Conservation (phyloP, 1,140 invertebrate species). For the Pentalonia nigronervosa region DNA sequence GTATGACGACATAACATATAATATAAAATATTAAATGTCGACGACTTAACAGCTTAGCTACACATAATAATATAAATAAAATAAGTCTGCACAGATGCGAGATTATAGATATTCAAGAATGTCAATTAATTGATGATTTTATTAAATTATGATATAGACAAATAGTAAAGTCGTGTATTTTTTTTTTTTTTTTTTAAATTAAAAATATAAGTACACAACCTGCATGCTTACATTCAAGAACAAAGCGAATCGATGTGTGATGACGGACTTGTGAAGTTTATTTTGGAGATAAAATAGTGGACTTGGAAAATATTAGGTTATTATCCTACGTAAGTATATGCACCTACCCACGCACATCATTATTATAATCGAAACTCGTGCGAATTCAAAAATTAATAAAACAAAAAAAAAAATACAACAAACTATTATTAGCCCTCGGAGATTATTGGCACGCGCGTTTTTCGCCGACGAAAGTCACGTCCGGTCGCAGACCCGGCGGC, state of each 20-base stretch:
- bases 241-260: too few relatives aligned
- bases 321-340: neutral
- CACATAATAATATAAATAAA: neutral
- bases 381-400: neutral
- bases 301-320: neutral
- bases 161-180: neutral
- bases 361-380: neutral
- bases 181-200: neutral
- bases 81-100: neutral
- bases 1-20: neutral
- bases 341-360: neutral
- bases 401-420: neutral
- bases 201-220: too few relatives aligned
- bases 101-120: neutral
- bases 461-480: constrained; percentile 33
- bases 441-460: neutral
- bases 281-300: too few relatives aligned
- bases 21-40: neutral
- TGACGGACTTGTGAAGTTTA: too few relatives aligned
- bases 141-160: neutral
- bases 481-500: neutral
- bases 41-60: neutral
- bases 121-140: neutral
- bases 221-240: too few relatives aligned
- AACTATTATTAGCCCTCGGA: neutral